Evolutionary conservation across 2,888 invertebrate species (phyloP).

Genomic region (Azorinus chamasolen): DNA sequence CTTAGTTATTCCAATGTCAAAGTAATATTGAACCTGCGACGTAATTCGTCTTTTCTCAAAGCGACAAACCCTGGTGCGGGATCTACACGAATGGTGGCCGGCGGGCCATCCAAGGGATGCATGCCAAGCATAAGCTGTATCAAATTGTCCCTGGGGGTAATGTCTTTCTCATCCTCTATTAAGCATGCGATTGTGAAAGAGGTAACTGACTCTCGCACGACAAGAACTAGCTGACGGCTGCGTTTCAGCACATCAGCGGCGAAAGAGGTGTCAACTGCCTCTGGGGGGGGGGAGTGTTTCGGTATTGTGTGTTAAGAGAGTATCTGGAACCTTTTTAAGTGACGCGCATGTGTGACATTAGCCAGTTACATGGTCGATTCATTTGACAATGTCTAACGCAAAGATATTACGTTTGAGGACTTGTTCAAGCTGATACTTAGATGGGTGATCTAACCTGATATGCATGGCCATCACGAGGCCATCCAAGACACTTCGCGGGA

Average conservation of each 20-base stretch:
- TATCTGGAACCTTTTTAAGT: slow-evolving; percentile 19
- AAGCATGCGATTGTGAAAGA: slow-evolving; percentile 25
- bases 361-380: slow-evolving; percentile 12
- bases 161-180: slow-evolving; percentile 44
- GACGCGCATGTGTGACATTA: slow-evolving; percentile 33
- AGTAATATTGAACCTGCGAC: no score
- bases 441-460: slow-evolving; percentile 47
- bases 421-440: slow-evolving; percentile 46
- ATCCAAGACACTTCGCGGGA: slow-evolving; percentile 13
- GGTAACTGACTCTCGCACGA: slow-evolving; percentile 24
- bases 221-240: slow-evolving; percentile 53
- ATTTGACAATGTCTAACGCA: slow-evolving; percentile 58
- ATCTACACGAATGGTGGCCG: no score
- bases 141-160: slow-evolving; percentile 29
- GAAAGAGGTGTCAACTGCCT: slow-evolving; percentile 57
- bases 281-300: slow-evolving; percentile 18
- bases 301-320: slow-evolving; percentile 2
- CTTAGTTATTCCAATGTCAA: no score
- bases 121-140: not conserved
- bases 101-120: slow-evolving; percentile 14
- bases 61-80: no score
- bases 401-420: slow-evolving; percentile 52
- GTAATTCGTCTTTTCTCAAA: no score
- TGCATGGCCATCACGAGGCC: slow-evolving; percentile 20
- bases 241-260: slow-evolving; percentile 68